Percentiles rank a stretch among this genome's conserved stretches.
These are phyloP conservation scores for Drosophila macrothrix DNA, from an alignment of 2,888 invertebrate genomes.

Conservation along the genomic window DNA sequence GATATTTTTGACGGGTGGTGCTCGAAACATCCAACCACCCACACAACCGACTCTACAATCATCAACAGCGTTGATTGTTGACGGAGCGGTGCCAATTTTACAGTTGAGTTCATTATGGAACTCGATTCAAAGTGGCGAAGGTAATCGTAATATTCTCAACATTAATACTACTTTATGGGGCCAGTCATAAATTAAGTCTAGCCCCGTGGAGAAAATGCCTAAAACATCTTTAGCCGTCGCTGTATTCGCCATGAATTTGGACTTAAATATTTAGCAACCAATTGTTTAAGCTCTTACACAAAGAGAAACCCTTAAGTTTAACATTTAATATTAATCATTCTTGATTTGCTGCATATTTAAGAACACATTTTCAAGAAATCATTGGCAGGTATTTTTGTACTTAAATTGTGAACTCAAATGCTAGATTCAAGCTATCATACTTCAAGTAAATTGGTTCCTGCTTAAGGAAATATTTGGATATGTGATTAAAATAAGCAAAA, in stretches of 20 bases:
- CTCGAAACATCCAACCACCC: conserved; percentile 6
- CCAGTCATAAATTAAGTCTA: conserved; percentile 37
- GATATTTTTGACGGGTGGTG: conserved; percentile 53
- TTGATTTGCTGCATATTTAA: background rate
- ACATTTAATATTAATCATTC: too few relatives aligned
- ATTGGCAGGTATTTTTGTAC: background rate
- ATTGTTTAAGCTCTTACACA: conserved; percentile 45
- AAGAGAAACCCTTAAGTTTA: background rate
- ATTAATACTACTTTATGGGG: conserved; percentile 56
- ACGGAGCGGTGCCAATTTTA: conserved; percentile 55
- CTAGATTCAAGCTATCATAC: background rate
- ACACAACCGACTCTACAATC: background rate
- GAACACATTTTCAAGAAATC: background rate
- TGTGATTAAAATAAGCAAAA: background rate
- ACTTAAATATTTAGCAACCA: conserved; percentile 73
- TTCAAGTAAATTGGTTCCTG: background rate
- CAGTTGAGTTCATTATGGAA: conserved; percentile 70
- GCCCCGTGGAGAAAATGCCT: conserved; percentile 2
- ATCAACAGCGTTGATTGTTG: conserved; percentile 35
- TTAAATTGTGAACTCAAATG: background rate
- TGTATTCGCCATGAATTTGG: conserved; percentile 8
- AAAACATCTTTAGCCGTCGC: background rate
- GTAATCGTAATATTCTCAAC: conserved; percentile 49
- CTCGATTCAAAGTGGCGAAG: conserved; percentile 60
- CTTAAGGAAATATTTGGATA: background rate